Conservation (phyloP, 2,888 invertebrate species). For the Diarsia dahlii region DNA sequence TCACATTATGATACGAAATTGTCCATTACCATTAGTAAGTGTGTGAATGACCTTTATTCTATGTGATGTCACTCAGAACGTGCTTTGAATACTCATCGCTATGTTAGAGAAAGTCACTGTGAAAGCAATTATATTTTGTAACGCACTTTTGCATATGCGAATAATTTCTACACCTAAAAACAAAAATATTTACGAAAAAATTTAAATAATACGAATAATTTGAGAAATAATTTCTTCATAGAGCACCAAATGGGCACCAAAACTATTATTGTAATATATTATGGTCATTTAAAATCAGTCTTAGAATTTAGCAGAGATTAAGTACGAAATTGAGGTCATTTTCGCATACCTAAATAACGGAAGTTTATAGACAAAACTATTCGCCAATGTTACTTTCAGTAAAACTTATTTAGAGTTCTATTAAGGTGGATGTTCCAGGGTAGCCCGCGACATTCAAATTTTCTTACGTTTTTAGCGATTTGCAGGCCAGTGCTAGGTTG, state of each 20-base stretch:
- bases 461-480: no score
- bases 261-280: conserved; percentile 42
- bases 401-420: conserved; percentile 5
- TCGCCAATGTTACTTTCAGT: conserved; percentile 4
- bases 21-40: conserved; percentile 15
- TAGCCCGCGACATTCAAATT: no score
- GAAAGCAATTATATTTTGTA: conserved; percentile 53
- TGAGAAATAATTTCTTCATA: conserved; percentile 38
- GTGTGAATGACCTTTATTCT: conserved; percentile 47
- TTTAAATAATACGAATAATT: conserved; percentile 40
- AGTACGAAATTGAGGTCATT: conserved; percentile 30
- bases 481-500: no score
- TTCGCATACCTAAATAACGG: conserved; percentile 18
- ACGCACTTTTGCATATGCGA: conserved; percentile 31
- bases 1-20: conserved; percentile 15
- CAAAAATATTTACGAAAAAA: conserved; percentile 41
- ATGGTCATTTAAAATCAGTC: conserved; percentile 76
- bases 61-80: conserved; percentile 49
- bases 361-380: not conserved
- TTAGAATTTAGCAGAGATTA: conserved; percentile 68
- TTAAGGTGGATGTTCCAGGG: no score
- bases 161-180: conserved; percentile 31
- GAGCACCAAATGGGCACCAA: conserved; percentile 53
- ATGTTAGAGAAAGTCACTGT: conserved; percentile 58
- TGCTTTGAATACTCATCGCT: conserved; percentile 34